Conservation (phyloP, 2,888 invertebrate genomes). For the Oligia latruncula region DNA sequence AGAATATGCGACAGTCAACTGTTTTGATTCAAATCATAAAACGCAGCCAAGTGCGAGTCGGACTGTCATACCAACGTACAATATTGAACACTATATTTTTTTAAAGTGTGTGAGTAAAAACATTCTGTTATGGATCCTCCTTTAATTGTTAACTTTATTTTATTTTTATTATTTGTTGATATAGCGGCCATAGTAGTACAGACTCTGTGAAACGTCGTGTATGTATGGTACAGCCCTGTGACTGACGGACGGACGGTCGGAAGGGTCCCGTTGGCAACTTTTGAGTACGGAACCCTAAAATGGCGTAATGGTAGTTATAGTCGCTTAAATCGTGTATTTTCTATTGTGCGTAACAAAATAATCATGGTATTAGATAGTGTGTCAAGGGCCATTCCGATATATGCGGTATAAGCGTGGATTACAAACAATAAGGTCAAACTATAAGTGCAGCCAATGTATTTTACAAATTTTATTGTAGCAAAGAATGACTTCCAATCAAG, state of each 20-base stretch:
- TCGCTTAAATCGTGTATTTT: conserved; percentile 23
- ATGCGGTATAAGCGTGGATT: conserved; percentile 24
- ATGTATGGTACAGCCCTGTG: no score
- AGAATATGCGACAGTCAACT: conserved; percentile 31
- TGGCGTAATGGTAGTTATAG: background rate
- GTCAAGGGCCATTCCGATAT: conserved; percentile 60
- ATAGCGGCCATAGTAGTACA: background rate
- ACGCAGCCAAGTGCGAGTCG: background rate
- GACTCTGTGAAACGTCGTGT: no score
- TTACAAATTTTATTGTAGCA: background rate
- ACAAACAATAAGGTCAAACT: conserved; percentile 48
- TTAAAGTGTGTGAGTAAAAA: no score
- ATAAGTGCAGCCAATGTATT: conserved; percentile 6
- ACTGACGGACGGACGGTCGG: background rate
- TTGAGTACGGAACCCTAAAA: background rate
- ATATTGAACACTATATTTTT: background rate
- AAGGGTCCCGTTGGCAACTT: background rate
- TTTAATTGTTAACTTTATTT: no score
- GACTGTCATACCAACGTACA: background rate
- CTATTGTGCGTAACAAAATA: conserved; percentile 41
- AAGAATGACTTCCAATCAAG: background rate
- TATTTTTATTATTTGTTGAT: no score
- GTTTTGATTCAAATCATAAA: conserved; percentile 28
- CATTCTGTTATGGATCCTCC: no score
- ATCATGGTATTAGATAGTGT: conserved; percentile 50